Percentiles rank a stretch among this genome's conserved stretches.
Conservation (phyloP, 2,113 vertebrate genomes). For the Mola mola region DNA sequence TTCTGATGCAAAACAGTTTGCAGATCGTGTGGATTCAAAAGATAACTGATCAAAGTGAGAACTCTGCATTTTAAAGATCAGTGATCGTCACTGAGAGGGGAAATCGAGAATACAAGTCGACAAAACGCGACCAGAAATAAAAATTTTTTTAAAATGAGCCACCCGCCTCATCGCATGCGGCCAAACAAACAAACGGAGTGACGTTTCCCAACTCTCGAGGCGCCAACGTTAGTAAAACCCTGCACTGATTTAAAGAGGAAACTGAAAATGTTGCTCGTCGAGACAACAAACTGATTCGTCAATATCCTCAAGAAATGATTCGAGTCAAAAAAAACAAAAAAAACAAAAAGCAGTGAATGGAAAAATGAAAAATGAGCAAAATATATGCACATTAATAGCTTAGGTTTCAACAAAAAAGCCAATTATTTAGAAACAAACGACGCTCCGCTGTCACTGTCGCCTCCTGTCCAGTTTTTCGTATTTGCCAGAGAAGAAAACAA, state of each 20-base stretch:
- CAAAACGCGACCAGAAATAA: not conserved
- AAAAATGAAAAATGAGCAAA: not conserved
- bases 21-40: slow-evolving; percentile 28
- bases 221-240: slow-evolving; percentile 21
- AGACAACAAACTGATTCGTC: slow-evolving; percentile 42
- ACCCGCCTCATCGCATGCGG: slow-evolving; percentile 30
- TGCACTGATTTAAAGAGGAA: slow-evolving; percentile 35
- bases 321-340: too few species aligned
- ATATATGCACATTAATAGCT: slow-evolving; percentile 22
- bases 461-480: slow-evolving; percentile 54
- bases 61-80: slow-evolving; percentile 31
- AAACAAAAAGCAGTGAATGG: too few species aligned
- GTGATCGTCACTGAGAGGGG: slow-evolving; percentile 45
- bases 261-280: slow-evolving; percentile 33
- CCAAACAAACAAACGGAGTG: slow-evolving; percentile 43
- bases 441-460: slow-evolving; percentile 33
- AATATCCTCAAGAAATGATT: slow-evolving; percentile 21
- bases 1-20: slow-evolving; percentile 27
- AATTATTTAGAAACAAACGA: slow-evolving; percentile 50
- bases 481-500: slow-evolving; percentile 42
- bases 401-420: slow-evolving; percentile 27
- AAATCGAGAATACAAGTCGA: not conserved
- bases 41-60: slow-evolving; percentile 29
- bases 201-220: slow-evolving; percentile 24
- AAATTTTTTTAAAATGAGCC: slow-evolving; percentile 45